Evolutionary conservation across 2,797 vertebrate genomes (phyloP).

Genomic region (Moxostoma hubbsi): DNA sequence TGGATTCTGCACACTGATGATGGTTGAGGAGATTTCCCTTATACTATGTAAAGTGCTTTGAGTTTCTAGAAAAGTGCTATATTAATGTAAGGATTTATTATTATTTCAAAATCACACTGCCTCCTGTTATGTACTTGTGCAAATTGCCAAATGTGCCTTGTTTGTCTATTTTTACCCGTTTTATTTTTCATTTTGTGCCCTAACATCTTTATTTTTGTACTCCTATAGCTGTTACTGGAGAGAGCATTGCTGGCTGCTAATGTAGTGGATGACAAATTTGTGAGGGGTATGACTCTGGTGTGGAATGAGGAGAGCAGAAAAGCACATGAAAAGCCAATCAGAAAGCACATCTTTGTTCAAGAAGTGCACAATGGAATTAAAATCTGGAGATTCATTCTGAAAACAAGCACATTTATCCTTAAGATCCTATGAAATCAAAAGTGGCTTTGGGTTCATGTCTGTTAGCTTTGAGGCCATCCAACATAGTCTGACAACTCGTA

Average conservation of each 20-base stretch:
- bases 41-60: no score
- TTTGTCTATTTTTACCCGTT: neutral
- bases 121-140: slow-evolving; percentile 40
- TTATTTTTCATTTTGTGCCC: slow-evolving; percentile 24
- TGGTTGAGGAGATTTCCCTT: no score
- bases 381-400: slow-evolving; percentile 5
- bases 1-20: no score
- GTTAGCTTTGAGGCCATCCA: no score
- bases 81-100: no score
- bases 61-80: no score
- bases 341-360: slow-evolving; percentile 3
- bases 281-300: slow-evolving; percentile 45
- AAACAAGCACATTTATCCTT: no score
- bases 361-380: slow-evolving; percentile 5
- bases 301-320: slow-evolving; percentile 4
- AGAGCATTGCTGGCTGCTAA: slow-evolving; percentile 67
- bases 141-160: slow-evolving; percentile 40
- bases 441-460: no score
- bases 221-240: slow-evolving; percentile 61
- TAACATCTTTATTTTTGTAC: slow-evolving; percentile 51
- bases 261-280: slow-evolving; percentile 72
- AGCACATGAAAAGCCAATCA: slow-evolving; percentile 8
- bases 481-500: no score
- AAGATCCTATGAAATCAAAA: no score
- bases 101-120: slow-evolving; percentile 36